These are phyloP conservation scores for Mormoops blainvillei DNA, from an alignment of 2,113 vertebrate genomes.

Conservation along the genomic window DNA sequence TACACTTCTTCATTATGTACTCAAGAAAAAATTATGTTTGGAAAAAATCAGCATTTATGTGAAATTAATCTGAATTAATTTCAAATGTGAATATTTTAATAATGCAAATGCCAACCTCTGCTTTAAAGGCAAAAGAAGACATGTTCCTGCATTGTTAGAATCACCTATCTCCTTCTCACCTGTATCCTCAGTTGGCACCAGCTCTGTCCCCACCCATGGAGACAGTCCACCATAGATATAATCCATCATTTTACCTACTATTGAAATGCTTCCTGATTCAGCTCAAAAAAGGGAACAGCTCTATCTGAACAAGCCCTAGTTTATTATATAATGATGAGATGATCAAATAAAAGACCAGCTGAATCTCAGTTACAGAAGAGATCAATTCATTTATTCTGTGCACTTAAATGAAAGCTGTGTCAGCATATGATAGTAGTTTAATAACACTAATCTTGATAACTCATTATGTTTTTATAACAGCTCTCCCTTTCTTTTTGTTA, in stretches of 20 bases:
- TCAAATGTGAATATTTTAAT: neutral
- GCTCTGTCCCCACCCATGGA: neutral
- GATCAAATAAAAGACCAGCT: constrained; percentile 64
- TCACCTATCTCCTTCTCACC: neutral
- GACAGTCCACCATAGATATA: neutral
- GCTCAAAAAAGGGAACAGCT: constrained; percentile 54
- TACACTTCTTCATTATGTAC: constrained; percentile 17
- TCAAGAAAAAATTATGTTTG: neutral
- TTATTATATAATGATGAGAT: constrained; percentile 66
- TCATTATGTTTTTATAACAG: constrained; percentile 25
- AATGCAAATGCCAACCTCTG: neutral
- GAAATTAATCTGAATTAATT: neutral
- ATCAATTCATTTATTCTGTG: constrained; percentile 51
- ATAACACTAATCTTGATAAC: constrained; percentile 38
- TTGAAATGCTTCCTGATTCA: constrained; percentile 38
- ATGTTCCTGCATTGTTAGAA: neutral
- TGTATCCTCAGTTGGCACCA: constrained; percentile 26
- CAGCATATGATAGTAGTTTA: constrained; percentile 32
- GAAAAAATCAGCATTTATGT: neutral
- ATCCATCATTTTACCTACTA: constrained; percentile 34
- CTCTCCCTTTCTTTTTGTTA: neutral
- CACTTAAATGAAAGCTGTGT: constrained; percentile 55
- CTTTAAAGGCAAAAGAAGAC: neutral
- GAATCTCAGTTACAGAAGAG: constrained; percentile 52
- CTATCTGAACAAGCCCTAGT: constrained; percentile 50